These are phyloP conservation scores for Aeoliscus strigatus DNA, from an alignment of 2,797 vertebrate species.

Conservation along the genomic window DNA sequence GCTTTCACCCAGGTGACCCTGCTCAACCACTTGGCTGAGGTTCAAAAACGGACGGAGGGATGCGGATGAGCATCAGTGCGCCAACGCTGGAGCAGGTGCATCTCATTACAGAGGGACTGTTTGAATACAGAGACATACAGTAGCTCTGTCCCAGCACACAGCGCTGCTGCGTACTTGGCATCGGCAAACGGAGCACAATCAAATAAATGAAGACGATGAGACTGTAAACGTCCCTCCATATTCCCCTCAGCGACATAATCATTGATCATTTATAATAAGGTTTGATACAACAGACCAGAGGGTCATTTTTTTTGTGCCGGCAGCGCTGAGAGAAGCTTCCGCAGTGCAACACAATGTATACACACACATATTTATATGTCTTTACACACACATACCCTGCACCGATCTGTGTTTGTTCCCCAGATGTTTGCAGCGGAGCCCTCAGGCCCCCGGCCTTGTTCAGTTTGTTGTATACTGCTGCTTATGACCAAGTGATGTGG, in stretches of 20 bases:
- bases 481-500: constrained; percentile 26
- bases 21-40: constrained; percentile 1
- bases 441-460: constrained; percentile 27
- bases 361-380: constrained; percentile 5
- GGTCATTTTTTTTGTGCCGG: constrained; percentile 8
- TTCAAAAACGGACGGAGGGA: constrained; percentile 9
- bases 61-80: not conserved
- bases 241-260: constrained; percentile 23
- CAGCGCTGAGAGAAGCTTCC: constrained; percentile 8
- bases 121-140: constrained; percentile 14
- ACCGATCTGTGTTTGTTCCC: constrained; percentile 10
- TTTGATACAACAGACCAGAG: constrained; percentile 34
- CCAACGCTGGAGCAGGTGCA: constrained; percentile 6
- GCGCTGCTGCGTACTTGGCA: constrained; percentile 13
- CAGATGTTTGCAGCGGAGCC: constrained; percentile 45
- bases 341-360: constrained; percentile 1
- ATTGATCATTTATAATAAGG: constrained; percentile 44
- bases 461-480: constrained; percentile 30
- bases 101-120: constrained; percentile 8
- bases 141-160: constrained; percentile 9
- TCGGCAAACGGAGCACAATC: constrained; percentile 8
- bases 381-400: constrained; percentile 1
- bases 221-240: constrained; percentile 12
- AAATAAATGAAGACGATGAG: constrained; percentile 18
- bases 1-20: constrained; percentile 2